These are phyloP conservation scores for Caenorhabditis doughertyi DNA, from an alignment of 2,888 invertebrate species.

Conservation along the genomic window DNA sequence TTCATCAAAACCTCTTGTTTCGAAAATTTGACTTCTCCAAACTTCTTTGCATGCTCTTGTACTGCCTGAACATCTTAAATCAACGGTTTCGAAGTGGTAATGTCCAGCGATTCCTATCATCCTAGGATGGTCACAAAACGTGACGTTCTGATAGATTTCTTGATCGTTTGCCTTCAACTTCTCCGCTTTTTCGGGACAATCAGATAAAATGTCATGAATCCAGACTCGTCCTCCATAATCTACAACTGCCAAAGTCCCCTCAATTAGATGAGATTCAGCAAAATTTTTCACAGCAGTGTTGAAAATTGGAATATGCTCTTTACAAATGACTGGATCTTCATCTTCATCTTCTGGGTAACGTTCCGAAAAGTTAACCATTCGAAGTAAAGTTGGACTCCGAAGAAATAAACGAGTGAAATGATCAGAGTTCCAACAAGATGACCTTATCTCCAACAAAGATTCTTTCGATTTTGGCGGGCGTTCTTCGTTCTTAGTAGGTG, in stretches of 20 bases:
- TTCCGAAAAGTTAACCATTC: slow-evolving; percentile 14
- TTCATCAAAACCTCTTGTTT: slow-evolving; percentile 8
- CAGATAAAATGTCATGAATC: slow-evolving; percentile 5
- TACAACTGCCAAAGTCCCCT: slow-evolving; percentile 51
- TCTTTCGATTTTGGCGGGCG: slow-evolving; percentile 22
- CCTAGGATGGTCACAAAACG: slow-evolving; percentile 53
- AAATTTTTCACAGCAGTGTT: slow-evolving; percentile 47
- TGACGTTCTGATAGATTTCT: slow-evolving; percentile 25
- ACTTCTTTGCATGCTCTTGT: slow-evolving; percentile 7
- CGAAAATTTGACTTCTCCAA: slow-evolving; percentile 33
- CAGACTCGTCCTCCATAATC: slow-evolving; percentile 59
- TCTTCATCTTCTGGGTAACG: slow-evolving; percentile 1
- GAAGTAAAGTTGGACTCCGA: slow-evolving; percentile 24
- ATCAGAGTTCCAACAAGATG: slow-evolving; percentile 14
- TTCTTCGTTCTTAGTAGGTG: slow-evolving; percentile 24
- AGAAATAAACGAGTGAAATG: slow-evolving; percentile 22
- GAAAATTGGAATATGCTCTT: slow-evolving; percentile 38
- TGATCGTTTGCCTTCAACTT: slow-evolving; percentile 13
- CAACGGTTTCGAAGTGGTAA: slow-evolving; percentile 29
- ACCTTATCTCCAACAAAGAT: slow-evolving; percentile 23
- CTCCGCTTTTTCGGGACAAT: background rate
- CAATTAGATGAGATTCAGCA: slow-evolving; percentile 46
- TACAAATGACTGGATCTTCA: background rate
- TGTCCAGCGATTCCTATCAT: slow-evolving; percentile 28
- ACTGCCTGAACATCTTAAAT: slow-evolving; percentile 13